A percentile compares a stretch with the other conserved stretches of the same genome.
These are phyloP conservation scores for Coccyzus lansbergi DNA, from an alignment of 2,797 vertebrate genomes.

Conservation along the genomic window DNA sequence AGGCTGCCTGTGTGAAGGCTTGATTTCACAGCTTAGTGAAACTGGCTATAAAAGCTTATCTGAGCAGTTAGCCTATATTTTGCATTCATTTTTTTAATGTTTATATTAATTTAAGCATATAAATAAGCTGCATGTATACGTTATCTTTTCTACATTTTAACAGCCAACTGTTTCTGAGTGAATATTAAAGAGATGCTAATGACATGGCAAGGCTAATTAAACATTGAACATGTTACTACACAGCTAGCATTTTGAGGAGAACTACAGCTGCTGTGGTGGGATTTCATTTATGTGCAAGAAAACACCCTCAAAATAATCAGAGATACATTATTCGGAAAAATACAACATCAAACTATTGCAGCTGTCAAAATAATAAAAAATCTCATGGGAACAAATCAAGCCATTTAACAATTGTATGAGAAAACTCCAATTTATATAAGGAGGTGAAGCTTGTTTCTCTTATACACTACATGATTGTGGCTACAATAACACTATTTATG, in stretches of 20 bases:
- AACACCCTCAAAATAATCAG: constrained; percentile 24
- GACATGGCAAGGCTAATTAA: constrained; percentile 44
- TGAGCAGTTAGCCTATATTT: not conserved
- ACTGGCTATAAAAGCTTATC: not conserved
- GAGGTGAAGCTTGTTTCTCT: not conserved
- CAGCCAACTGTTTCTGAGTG: constrained; percentile 16
- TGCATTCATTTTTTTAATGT: not conserved
- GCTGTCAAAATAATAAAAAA: constrained; percentile 15
- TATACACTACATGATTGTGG: not conserved
- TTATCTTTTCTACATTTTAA: constrained; percentile 10
- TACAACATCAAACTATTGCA: constrained; percentile 20
- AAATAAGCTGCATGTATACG: constrained; percentile 17
- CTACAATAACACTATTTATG: not conserved
- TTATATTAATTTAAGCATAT: constrained; percentile 15
- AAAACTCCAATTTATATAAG: not conserved
- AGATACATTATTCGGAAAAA: constrained; percentile 29
- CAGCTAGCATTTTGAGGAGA: constrained; percentile 45
- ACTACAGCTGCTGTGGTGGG: constrained; percentile 27
- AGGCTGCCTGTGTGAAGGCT: not conserved
- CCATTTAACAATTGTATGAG: not conserved
- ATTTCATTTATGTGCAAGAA: constrained; percentile 28
- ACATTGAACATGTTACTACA: constrained; percentile 16
- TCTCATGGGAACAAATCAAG: constrained; percentile 11
- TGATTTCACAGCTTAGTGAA: not conserved
- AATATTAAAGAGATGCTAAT: constrained; percentile 60